Percentiles rank a stretch among this genome's conserved stretches.
Evolutionary conservation across 2,797 vertebrate species (phyloP).

Genomic region (Coluber constrictor): DNA sequence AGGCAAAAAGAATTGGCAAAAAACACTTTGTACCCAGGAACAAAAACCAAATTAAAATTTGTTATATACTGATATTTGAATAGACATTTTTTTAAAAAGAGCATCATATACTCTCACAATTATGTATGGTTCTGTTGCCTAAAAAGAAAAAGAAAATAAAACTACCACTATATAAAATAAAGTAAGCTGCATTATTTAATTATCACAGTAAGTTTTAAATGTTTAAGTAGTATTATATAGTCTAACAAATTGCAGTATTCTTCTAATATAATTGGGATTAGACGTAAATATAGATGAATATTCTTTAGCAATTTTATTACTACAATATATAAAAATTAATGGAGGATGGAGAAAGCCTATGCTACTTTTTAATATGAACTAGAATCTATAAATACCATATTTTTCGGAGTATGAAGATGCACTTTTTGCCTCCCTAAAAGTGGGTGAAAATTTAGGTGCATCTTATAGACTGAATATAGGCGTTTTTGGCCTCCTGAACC

Average conservation of each 20-base stretch:
- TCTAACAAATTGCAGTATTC: neutral
- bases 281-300: neutral
- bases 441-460: too few relatives aligned
- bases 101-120: neutral
- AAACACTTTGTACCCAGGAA: neutral
- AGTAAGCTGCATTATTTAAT: neutral
- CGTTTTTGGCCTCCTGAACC: too few relatives aligned
- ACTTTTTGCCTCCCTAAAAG: too few relatives aligned
- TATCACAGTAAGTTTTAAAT: neutral
- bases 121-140: neutral
- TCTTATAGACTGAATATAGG: too few relatives aligned
- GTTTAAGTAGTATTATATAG: neutral
- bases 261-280: neutral
- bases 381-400: neutral
- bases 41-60: neutral
- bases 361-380: neutral
- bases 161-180: neutral
- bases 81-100: neutral
- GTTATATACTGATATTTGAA: neutral
- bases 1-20: neutral
- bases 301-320: neutral
- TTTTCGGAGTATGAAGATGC: too few relatives aligned
- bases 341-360: neutral
- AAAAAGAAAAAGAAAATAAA: neutral
- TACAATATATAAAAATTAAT: neutral